Evolutionary conservation across 2,797 vertebrate genomes (phyloP).

Genomic region (Falco cherrug): DNA sequence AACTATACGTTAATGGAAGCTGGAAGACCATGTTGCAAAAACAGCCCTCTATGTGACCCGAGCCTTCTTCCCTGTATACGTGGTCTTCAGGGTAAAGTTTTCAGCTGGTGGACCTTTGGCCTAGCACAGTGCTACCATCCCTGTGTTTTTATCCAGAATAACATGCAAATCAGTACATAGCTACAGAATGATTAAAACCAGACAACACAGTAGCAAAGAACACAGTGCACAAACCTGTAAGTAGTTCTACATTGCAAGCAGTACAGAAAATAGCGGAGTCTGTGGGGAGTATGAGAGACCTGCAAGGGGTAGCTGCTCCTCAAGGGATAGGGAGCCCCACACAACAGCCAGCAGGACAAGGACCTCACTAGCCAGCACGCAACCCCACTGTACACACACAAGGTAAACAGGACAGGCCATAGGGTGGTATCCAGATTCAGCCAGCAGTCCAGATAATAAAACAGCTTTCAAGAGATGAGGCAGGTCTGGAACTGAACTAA

Average conservation of each 20-base stretch:
- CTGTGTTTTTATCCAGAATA: background rate
- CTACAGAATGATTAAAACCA: background rate
- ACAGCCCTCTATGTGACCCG: background rate
- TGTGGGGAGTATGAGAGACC: rapidly evolving
- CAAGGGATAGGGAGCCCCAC: background rate
- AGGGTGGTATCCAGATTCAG: background rate
- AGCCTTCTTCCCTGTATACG: rapidly evolving
- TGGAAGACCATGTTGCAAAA: background rate
- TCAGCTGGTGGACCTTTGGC: background rate
- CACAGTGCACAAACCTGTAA: background rate
- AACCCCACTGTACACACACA: background rate
- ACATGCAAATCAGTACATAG: background rate
- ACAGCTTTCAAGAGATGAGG: background rate
- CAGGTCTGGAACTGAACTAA: background rate
- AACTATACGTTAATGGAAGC: background rate
- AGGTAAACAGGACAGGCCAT: background rate
- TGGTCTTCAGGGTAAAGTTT: background rate
- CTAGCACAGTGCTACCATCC: background rate
- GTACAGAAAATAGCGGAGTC: background rate
- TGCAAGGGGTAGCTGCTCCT: background rate
- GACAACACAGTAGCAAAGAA: background rate
- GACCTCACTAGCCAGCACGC: background rate
- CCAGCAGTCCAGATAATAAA: background rate
- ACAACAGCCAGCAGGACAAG: background rate
- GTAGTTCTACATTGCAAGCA: background rate